phyloP scores from a whole-genome alignment of 2,113 vertebrate genomes.

The Ornithorhynchus anatinus region DNA sequence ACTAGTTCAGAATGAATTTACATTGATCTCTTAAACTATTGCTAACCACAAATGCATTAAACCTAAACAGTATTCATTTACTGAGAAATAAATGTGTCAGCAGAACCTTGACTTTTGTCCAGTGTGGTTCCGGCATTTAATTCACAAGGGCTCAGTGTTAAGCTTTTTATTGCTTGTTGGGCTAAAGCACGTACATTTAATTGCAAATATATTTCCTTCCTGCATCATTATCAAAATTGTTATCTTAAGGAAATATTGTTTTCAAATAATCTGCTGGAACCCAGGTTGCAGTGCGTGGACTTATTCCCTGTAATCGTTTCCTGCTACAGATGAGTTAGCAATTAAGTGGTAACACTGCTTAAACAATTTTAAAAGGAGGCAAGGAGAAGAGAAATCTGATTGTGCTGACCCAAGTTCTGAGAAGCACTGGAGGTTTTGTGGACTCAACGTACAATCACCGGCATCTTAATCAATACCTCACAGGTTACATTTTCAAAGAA shows the following conservation, averaged over 20 bases:
- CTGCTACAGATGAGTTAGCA: conserved; percentile 39
- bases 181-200: conserved; percentile 69
- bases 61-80: conserved; percentile 81
- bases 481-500: conserved; percentile 31
- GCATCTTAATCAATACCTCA: conserved; percentile 13
- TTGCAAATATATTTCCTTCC: conserved; percentile 72
- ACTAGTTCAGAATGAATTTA: conserved; percentile 77
- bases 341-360: conserved; percentile 36
- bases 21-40: conserved; percentile 81
- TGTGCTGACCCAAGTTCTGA: not conserved
- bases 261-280: conserved; percentile 58
- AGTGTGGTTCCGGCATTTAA: conserved; percentile 76
- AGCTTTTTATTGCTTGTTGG: conserved; percentile 80
- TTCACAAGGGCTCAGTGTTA: conserved; percentile 72
- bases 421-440: not conserved
- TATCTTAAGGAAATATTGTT: conserved; percentile 66
- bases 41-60: conserved; percentile 85
- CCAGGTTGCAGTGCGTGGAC: conserved; percentile 9
- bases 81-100: conserved; percentile 82
- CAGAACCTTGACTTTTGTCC: conserved; percentile 77
- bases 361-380: conserved; percentile 8
- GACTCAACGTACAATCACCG: not conserved
- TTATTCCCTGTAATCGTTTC: conserved; percentile 47
- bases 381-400: conserved; percentile 9
- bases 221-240: conserved; percentile 66